Conservation (phyloP, 2,888 invertebrate species). For the Oscheius sp. region DNA sequence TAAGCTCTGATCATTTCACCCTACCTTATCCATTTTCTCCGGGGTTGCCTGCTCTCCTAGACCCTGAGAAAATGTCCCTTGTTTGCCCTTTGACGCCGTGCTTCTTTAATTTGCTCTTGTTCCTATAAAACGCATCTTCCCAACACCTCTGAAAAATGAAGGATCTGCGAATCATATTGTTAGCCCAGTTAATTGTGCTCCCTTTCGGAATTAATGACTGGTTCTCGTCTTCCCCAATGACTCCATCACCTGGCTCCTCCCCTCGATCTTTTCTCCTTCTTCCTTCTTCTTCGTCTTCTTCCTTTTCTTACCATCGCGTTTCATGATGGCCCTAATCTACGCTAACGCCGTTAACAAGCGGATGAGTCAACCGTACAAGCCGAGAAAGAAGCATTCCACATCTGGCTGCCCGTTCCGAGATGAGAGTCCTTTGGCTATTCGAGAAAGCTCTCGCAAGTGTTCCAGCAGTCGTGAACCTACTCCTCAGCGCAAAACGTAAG, state of each 20-base stretch:
- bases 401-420: conserved; percentile 38
- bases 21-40: conserved; percentile 12
- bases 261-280: not conserved
- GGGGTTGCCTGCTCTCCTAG: not conserved
- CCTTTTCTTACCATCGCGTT: not conserved
- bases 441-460: conserved; percentile 28
- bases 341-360: conserved; percentile 55
- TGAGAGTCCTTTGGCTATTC: conserved; percentile 35
- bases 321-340: conserved; percentile 50
- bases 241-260: conserved; percentile 7
- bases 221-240: not conserved
- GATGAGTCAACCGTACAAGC: conserved; percentile 41
- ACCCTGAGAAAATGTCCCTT: not conserved
- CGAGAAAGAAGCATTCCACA: conserved; percentile 37
- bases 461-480: conserved; percentile 39
- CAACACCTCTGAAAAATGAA: not conserved
- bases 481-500: conserved; percentile 38
- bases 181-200: conserved; percentile 17
- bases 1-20: conserved; percentile 31
- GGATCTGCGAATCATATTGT: conserved; percentile 11
- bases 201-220: conserved; percentile 21
- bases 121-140: not conserved
- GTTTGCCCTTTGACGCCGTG: not conserved
- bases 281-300: not conserved
- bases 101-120: not conserved